phyloP scores from a whole-genome alignment of 2,797 vertebrate genomes.

The Sebastiscus tertius region DNA sequence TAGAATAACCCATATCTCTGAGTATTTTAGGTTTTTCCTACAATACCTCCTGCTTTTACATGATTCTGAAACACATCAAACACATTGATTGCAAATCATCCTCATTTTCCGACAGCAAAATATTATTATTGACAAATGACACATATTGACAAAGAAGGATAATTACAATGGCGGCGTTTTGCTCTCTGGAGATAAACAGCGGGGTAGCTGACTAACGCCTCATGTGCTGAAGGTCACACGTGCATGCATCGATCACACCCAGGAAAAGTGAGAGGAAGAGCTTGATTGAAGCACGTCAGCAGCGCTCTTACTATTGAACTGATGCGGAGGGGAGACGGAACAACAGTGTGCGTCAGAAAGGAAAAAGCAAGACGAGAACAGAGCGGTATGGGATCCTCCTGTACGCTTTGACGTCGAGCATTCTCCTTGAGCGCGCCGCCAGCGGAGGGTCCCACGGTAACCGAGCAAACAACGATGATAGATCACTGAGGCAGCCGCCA shows the following conservation, averaged over 20 bases:
- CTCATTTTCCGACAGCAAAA: neutral
- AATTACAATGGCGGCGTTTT: neutral
- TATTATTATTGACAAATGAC: neutral
- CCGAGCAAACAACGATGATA: slow-evolving; percentile 5
- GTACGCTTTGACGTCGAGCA: slow-evolving; percentile 28
- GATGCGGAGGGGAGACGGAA: neutral
- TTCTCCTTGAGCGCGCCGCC: slow-evolving; percentile 46
- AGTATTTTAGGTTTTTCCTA: neutral
- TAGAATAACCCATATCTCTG: neutral
- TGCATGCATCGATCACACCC: neutral
- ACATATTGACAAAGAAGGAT: neutral
- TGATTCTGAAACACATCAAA: neutral
- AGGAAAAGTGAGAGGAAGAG: neutral
- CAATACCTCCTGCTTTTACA: neutral
- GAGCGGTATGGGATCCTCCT: neutral
- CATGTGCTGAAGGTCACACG: neutral
- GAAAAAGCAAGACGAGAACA: neutral
- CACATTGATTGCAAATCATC: neutral
- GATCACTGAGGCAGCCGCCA: neutral
- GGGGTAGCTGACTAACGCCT: neutral
- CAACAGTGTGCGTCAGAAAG: neutral
- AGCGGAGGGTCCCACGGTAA: slow-evolving; percentile 41
- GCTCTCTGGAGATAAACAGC: neutral
- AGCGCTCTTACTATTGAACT: neutral
- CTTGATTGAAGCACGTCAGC: neutral